Conservation (phyloP, 2,888 invertebrate species). For the Leucozona laternaria region DNA sequence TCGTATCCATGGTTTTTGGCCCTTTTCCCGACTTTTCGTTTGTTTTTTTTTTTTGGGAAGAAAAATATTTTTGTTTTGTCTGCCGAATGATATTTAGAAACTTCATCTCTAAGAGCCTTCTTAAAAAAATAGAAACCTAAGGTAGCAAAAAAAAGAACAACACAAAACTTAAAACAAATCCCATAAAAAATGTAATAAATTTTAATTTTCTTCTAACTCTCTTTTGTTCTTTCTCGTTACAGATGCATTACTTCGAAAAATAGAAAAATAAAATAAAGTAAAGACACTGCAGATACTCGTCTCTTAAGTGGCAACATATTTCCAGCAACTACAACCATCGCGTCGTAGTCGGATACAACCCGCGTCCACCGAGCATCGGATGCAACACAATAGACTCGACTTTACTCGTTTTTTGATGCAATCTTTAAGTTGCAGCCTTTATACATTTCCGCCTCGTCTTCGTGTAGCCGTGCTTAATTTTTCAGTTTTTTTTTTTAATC, state of each 20-base stretch:
- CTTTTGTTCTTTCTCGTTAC: slow-evolving; percentile 61
- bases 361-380: neutral
- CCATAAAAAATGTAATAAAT: slow-evolving; percentile 70
- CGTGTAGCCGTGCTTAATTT: neutral
- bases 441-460: neutral
- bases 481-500: slow-evolving; percentile 7
- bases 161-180: slow-evolving; percentile 57
- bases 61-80: slow-evolving; percentile 53
- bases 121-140: neutral
- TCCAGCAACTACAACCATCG: slow-evolving; percentile 32
- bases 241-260: slow-evolving; percentile 40
- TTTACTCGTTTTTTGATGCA: slow-evolving; percentile 33
- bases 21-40: slow-evolving; percentile 40
- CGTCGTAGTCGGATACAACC: neutral
- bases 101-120: slow-evolving; percentile 51
- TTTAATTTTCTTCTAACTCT: slow-evolving; percentile 67
- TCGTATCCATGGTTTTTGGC: slow-evolving; percentile 32
- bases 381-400: slow-evolving; percentile 9
- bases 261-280: neutral
- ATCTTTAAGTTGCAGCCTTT: slow-evolving; percentile 30
- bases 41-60: slow-evolving; percentile 42
- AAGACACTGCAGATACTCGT: slow-evolving; percentile 30
- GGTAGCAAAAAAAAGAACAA: slow-evolving; percentile 23
- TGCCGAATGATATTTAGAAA: slow-evolving; percentile 53
- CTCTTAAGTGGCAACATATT: slow-evolving; percentile 35